Percentiles rank a stretch among this genome's conserved stretches.
These are phyloP conservation scores for Tipula vernalis DNA, from an alignment of 2,888 invertebrate genomes.

Conservation along the genomic window DNA sequence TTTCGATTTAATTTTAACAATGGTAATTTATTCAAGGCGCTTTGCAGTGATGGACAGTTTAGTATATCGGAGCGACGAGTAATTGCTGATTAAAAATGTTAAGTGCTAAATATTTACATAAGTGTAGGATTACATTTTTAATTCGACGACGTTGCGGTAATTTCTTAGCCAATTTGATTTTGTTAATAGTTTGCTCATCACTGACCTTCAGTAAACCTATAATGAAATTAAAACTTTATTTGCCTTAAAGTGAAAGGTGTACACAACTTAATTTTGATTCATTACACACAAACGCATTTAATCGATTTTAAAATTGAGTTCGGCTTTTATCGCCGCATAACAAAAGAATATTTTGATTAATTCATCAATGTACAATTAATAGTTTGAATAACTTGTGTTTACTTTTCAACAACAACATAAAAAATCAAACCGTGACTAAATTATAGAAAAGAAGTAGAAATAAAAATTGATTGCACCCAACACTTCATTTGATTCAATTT, in stretches of 20 bases:
- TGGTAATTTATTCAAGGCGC: too few species aligned
- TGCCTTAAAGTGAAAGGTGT: too few species aligned
- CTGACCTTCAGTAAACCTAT: too few species aligned
- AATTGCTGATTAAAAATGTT: too few species aligned
- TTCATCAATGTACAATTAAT: neutral
- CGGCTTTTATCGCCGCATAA: neutral
- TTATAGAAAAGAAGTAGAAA: neutral
- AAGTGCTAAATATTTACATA: too few species aligned
- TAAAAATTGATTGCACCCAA: neutral
- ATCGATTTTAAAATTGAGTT: neutral
- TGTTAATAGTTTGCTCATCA: too few species aligned
- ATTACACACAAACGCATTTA: neutral
- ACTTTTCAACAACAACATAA: neutral
- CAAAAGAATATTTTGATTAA: neutral
- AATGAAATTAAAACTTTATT: too few species aligned
- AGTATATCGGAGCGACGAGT: too few species aligned
- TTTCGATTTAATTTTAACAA: neutral
- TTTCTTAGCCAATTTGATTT: too few species aligned
- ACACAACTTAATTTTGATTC: neutral
- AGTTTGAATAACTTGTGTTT: neutral
- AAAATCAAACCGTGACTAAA: neutral
- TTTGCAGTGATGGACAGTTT: too few species aligned
- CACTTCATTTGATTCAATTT: neutral
- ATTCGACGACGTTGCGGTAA: too few species aligned
- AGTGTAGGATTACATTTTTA: too few species aligned